A percentile compares a stretch with the other conserved stretches of the same genome.
These are phyloP conservation scores for Falco rusticolus DNA, from an alignment of 2,797 vertebrate species.

Conservation along the genomic window DNA sequence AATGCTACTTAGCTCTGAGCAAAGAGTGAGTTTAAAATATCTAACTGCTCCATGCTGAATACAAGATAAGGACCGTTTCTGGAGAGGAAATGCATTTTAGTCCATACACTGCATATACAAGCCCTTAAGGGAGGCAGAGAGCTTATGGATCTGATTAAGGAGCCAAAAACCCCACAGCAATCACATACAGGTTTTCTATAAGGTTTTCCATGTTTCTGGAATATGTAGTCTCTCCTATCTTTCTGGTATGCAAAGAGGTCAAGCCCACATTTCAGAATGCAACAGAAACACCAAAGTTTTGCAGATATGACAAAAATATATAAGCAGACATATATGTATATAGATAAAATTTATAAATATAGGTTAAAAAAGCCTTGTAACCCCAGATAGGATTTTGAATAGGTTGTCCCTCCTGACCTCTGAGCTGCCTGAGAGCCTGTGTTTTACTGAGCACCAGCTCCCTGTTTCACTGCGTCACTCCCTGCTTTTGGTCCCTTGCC, in stretches of 20 bases:
- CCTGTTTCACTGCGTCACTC: rapidly evolving
- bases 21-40: neutral
- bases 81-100: neutral
- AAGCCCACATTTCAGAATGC: neutral
- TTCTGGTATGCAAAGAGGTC: neutral
- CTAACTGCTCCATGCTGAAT: neutral
- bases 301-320: neutral
- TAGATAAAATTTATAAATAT: neutral
- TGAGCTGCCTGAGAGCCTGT: neutral
- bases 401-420: neutral
- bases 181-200: neutral
- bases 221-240: neutral
- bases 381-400: neutral
- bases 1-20: neutral
- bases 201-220: neutral
- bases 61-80: neutral
- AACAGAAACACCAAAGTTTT: neutral
- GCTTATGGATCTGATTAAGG: neutral
- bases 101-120: neutral
- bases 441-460: neutral
- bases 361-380: neutral
- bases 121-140: neutral
- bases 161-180: neutral
- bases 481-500: neutral
- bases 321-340: neutral